Conservation (phyloP, 64 coral and sea anemone species). For the Porites lutea region DNA sequence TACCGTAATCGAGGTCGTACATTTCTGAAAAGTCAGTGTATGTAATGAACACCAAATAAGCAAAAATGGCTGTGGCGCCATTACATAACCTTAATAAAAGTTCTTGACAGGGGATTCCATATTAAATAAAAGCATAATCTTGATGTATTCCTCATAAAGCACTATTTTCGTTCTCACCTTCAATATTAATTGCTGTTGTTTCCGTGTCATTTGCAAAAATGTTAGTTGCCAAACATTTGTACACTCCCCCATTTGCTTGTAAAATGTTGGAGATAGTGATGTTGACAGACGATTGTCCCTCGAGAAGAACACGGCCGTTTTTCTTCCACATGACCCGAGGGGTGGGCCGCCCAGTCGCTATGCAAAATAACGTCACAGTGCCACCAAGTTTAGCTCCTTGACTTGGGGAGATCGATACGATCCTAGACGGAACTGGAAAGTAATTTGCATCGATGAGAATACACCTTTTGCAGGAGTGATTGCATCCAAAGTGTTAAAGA, state of each 20-base stretch:
- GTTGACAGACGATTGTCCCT: neutral
- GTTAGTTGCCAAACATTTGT: conserved; percentile 23
- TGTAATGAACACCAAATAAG: too few species aligned
- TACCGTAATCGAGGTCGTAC: too few species aligned
- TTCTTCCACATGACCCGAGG: conserved; percentile 46
- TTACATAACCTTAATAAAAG: too few species aligned
- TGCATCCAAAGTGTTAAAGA: neutral
- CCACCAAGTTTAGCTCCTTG: conserved; percentile 32
- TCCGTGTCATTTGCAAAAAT: neutral
- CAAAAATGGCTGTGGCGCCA: too few species aligned
- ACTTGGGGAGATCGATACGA: conserved; percentile 46
- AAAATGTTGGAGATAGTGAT: conserved; percentile 11
- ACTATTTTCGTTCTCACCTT: neutral
- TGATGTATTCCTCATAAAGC: neutral
- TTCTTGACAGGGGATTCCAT: too few species aligned
- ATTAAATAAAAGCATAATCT: too few species aligned
- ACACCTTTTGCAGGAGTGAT: too few species aligned
- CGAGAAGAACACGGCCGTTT: neutral
- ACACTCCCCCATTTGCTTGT: neutral
- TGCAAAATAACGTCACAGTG: conserved; percentile 20
- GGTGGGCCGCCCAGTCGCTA: conserved; percentile 18
- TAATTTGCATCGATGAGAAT: too few species aligned
- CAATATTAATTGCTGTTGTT: neutral
- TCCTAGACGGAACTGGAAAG: conserved; percentile 52
- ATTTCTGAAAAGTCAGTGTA: too few species aligned